Conservation (phyloP, 1,140 invertebrate genomes). For the Drosophila miranda region DNA sequence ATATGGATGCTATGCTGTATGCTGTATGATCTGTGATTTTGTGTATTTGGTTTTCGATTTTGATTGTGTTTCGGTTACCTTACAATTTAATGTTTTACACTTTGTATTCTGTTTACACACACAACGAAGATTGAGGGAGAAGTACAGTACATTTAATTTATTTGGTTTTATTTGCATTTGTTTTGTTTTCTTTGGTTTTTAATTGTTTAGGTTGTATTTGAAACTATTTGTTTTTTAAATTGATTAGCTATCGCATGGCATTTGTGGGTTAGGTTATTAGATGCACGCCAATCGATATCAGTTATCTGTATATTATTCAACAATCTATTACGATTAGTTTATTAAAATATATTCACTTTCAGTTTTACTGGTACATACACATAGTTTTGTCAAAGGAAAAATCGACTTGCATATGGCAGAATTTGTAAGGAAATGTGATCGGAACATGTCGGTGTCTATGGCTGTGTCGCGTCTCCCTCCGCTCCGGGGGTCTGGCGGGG, state of each 20-base stretch:
- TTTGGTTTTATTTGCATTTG: slow-evolving; percentile 52
- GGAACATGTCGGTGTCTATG: slow-evolving; percentile 25
- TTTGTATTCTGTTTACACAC: slow-evolving; percentile 77
- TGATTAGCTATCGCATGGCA: slow-evolving; percentile 60
- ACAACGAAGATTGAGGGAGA: slow-evolving; percentile 79
- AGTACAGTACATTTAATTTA: slow-evolving; percentile 78
- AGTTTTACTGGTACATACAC: slow-evolving; percentile 64
- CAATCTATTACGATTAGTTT: slow-evolving; percentile 65
- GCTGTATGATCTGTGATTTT: slow-evolving; percentile 23
- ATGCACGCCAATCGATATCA: slow-evolving; percentile 65
- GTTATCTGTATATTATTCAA: slow-evolving; percentile 48
- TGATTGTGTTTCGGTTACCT: slow-evolving; percentile 61
- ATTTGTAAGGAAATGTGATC: slow-evolving; percentile 37
- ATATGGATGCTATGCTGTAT: slow-evolving; percentile 7
- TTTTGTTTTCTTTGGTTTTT: slow-evolving; percentile 36
- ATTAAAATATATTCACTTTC: slow-evolving; percentile 70
- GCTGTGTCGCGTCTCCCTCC: too few species aligned
- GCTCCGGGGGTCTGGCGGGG: too few species aligned
- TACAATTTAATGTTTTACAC: slow-evolving; percentile 77
- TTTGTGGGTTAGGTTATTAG: slow-evolving; percentile 60
- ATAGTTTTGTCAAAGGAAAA: slow-evolving; percentile 49
- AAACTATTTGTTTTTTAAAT: slow-evolving; percentile 49
- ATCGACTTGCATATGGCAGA: slow-evolving; percentile 43
- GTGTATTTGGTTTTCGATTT: slow-evolving; percentile 24
- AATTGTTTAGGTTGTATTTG: slow-evolving; percentile 53